phyloP scores from a whole-genome alignment of 1,140 invertebrate genomes.

The Ceratina calcarata region DNA sequence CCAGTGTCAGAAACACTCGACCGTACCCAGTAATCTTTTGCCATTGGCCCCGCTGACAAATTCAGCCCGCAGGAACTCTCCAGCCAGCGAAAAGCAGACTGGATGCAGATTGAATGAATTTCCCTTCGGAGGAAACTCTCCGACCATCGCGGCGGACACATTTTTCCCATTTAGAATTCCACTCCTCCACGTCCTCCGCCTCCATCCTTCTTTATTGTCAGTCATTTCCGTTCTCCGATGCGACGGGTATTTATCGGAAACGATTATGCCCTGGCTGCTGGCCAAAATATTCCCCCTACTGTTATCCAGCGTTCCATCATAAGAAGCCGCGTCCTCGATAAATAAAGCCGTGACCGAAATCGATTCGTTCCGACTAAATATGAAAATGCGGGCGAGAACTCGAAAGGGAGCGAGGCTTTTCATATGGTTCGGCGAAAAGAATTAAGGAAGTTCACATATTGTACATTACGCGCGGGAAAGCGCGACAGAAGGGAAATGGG shows the following conservation, averaged over 20 bases:
- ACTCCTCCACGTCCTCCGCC: not conserved
- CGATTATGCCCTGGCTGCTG: slow-evolving; percentile 33
- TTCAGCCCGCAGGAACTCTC: not conserved
- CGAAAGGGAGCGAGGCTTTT: not conserved
- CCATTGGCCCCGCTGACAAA: not conserved
- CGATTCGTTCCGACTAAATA: not conserved
- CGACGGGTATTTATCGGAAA: slow-evolving; percentile 32
- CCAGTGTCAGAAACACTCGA: not conserved
- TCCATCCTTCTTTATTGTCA: slow-evolving; percentile 18
- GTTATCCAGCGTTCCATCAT: slow-evolving; percentile 4
- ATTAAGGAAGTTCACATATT: not conserved
- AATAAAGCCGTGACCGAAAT: not conserved
- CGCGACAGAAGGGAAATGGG: not conserved
- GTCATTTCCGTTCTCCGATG: slow-evolving; percentile 21
- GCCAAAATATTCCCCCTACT: slow-evolving; percentile 2
- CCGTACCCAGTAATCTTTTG: slow-evolving; percentile 3
- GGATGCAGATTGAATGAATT: not conserved
- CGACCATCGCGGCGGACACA: not conserved
- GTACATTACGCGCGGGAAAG: not conserved
- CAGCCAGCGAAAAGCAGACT: not conserved
- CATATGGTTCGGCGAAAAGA: no score
- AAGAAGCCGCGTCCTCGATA: not conserved
- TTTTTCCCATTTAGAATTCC: slow-evolving; percentile 1
- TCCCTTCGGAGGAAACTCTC: not conserved
- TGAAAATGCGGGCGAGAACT: not conserved